Evolutionary conservation across 2,888 invertebrate genomes (phyloP).

Genomic region (Dasysyrphus albostriatus): DNA sequence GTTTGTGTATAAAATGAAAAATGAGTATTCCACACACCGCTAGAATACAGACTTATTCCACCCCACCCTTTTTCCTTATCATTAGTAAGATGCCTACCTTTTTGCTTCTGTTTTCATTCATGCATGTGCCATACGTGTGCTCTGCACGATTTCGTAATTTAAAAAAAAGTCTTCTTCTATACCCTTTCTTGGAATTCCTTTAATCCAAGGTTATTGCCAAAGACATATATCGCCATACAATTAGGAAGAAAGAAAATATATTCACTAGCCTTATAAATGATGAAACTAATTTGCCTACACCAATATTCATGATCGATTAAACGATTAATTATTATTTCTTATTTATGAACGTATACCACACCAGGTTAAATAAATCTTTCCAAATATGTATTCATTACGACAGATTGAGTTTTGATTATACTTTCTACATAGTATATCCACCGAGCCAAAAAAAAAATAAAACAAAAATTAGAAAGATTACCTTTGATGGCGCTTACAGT

Average conservation of each 20-base stretch:
- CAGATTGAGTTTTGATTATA: background rate
- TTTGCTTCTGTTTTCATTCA: background rate
- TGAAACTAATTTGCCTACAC: constrained; percentile 3
- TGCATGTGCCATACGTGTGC: background rate
- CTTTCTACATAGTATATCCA: background rate
- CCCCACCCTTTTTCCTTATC: background rate
- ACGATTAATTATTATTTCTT: no score
- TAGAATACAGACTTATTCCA: background rate
- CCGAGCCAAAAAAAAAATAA: background rate
- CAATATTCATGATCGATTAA: constrained; percentile 4
- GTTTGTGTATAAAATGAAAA: background rate
- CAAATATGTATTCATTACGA: background rate
- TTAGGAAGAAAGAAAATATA: background rate
- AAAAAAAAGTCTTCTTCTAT: background rate
- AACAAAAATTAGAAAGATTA: no score
- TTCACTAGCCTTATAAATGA: background rate
- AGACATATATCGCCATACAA: background rate
- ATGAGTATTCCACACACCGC: background rate
- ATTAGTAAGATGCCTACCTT: constrained; percentile 1
- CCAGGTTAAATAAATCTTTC: background rate
- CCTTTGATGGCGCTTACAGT: no score
- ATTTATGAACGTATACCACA: background rate
- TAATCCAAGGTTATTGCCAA: background rate
- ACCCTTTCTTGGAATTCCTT: constrained; percentile 1
- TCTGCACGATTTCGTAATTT: constrained; percentile 9